A percentile compares a stretch with the other conserved stretches of the same genome.
Conservation (phyloP, 2,797 vertebrate species). For the Nothura maculosa region DNA sequence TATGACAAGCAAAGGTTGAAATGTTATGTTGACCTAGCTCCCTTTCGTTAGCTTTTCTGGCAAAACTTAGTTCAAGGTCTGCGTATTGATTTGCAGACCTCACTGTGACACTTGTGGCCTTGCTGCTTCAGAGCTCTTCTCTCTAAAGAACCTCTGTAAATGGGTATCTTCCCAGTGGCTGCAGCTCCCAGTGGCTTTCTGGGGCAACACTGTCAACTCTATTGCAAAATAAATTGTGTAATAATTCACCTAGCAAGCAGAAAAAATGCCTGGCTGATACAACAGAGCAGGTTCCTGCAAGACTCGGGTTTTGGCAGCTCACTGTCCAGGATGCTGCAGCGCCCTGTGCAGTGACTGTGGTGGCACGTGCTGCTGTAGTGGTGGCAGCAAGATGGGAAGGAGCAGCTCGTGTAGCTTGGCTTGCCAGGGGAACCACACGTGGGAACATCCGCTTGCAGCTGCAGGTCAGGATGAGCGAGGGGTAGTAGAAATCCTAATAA, state of each 20-base stretch:
- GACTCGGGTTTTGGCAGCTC: not conserved
- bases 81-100: not conserved
- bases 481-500: not conserved
- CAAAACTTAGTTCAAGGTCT: not conserved
- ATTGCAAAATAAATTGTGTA: not conserved
- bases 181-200: not conserved
- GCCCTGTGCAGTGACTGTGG: rapidly evolving
- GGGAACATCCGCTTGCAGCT: not conserved
- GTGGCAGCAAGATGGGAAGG: not conserved
- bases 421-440: not conserved
- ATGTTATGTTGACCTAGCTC: not conserved
- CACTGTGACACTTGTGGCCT: not conserved
- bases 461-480: not conserved
- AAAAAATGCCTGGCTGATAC: rapidly evolving
- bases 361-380: rapidly evolving
- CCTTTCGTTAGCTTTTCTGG: not conserved
- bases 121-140: not conserved
- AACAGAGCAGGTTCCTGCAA: not conserved
- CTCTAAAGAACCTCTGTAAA: not conserved
- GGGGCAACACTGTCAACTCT: not conserved
- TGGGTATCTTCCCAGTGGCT: not conserved
- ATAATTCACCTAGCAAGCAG: not conserved
- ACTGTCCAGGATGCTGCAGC: not conserved
- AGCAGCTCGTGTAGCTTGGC: not conserved
- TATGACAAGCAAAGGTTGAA: not conserved